Evolutionary conservation across 2,113 vertebrate species (phyloP).

Genomic region (Chaetodon auriga): DNA sequence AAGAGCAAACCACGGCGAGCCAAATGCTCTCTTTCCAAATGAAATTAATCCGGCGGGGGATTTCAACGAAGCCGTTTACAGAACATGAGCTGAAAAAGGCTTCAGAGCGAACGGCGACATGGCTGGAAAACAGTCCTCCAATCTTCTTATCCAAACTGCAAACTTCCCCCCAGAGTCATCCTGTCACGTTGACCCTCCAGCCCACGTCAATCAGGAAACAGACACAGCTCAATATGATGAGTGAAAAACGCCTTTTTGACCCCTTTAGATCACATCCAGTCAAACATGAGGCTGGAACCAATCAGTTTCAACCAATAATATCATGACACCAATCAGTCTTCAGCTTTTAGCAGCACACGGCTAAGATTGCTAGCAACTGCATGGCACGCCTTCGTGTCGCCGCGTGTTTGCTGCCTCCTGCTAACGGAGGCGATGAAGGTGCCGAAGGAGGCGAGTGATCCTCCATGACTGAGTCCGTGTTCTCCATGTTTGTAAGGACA

Average conservation of each 20-base stretch:
- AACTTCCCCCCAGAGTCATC: not conserved
- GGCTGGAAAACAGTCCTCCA: not conserved
- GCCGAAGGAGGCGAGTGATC: too few species aligned
- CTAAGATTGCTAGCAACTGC: too few species aligned
- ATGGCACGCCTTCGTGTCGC: too few species aligned
- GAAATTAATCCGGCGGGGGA: conserved; percentile 47
- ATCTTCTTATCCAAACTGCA: not conserved
- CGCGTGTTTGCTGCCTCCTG: too few species aligned
- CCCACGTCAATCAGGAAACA: not conserved
- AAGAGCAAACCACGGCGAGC: conserved; percentile 25
- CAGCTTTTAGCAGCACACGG: too few species aligned
- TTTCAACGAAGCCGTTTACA: conserved; percentile 27
- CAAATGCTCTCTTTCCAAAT: conserved; percentile 49
- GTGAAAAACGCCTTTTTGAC: not conserved
- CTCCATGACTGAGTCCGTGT: too few species aligned
- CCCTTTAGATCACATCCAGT: too few species aligned
- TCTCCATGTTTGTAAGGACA: too few species aligned
- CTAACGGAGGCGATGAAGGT: too few species aligned
- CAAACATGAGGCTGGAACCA: too few species aligned
- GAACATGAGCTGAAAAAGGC: not conserved
- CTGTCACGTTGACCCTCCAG: not conserved
- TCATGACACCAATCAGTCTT: too few species aligned
- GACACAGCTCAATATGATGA: not conserved
- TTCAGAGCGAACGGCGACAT: not conserved
- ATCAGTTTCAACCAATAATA: too few species aligned